Evolutionary conservation across 2,888 invertebrate species (phyloP), one percentile per base, ranked within the genome.

Genomic region (Eilema sororculum): DNA sequence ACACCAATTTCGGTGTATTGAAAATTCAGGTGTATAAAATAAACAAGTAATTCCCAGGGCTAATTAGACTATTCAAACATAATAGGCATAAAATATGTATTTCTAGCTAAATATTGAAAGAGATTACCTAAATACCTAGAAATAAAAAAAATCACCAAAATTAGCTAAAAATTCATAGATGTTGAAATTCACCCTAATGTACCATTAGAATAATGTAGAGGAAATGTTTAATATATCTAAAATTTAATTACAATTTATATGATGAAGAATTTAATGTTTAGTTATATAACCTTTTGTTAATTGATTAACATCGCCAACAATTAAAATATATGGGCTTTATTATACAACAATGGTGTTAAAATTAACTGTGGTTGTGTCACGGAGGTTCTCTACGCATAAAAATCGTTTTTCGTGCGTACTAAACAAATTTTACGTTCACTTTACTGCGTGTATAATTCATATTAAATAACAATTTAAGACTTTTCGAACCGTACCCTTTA

Each of bases 331-430:
- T 77, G 72, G 73, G 68, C 25, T 69, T 74, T 73, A 68, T 81
- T 81, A 81, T 81, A 74, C 75, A 79, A 79, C 67, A 73, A 76
- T 72, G 65, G 30, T 78, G 67, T 74, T 73, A 73, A 76, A 75
- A 74, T 71, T 67, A 0, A 69, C 65, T 72, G 62, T 70, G 68
- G 68, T 67, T 73, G 60, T 69, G 65, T 70, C 10, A 65, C 59
- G 52, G 67, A n/a, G 56, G 22, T 62, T 59, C 62, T 63, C 24
- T 70, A 73, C 67, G 65, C 62, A 52, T 52, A 41, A n/a, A 65
- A 57, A 65, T 30, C 22, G 60, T 22, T 65, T 24, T 37, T 59
- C 28, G 30, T 64, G 65, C 22, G 33, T 46, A 41, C 13, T 46
- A 16, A 68, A 61, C 60, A 57, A 3, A 28, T 25, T 57, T 46